Base-by-base conservation (phyloP, 2,797 vertebrate species). In the Rhinella marina region DNA sequence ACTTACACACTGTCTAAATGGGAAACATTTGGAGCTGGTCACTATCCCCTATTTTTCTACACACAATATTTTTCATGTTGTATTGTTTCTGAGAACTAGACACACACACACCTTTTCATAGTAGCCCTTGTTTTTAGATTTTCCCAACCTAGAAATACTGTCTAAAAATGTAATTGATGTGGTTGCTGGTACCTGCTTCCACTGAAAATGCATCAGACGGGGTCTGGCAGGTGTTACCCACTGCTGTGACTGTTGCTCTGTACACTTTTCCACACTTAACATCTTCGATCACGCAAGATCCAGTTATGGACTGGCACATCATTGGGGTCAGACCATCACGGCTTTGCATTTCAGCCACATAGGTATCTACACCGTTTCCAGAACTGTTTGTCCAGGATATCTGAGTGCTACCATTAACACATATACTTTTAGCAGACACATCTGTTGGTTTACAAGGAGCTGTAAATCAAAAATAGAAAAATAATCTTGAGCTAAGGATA, bases 391-490 rank as follows among this genome's bases (percentile, higher is more conserved):
- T 87, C 95, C 95, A 96, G 66, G 68, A 77, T 77, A 95, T 86
- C 0, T 82, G 91, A 80, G 95, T 56, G 82, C 92, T 85, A 2
- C 92, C 91, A 2, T 94, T 92, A 12, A 5, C 70, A 78, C 95
- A 96, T 88, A 94, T 89, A 62, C 95, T 88, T 0, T 64, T 17
- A 0, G 91, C 70, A 0, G 17, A 57, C 73, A 95, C 85, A 0
- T 92, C 87, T 88, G 93, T 88, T 17, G 96, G 96, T 21, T 94
- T 95, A 83, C 96, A 96, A 23, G 94, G 94, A 86, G 95, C 96
- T 97, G 73, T 25, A 81, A 64, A 86, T n/a, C 54, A 59, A 59
- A 19, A 52, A 29, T 2, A 68, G 61, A 54, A 21, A 82, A 19
- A 56, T 72, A 2, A 54, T 23, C 23, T 56, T 68, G 3, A 27